Percentiles rank a stretch among this genome's conserved stretches.
These are phyloP conservation scores for Rhagium mordax DNA, from an alignment of 2,888 invertebrate species.

Conservation along the genomic window DNA sequence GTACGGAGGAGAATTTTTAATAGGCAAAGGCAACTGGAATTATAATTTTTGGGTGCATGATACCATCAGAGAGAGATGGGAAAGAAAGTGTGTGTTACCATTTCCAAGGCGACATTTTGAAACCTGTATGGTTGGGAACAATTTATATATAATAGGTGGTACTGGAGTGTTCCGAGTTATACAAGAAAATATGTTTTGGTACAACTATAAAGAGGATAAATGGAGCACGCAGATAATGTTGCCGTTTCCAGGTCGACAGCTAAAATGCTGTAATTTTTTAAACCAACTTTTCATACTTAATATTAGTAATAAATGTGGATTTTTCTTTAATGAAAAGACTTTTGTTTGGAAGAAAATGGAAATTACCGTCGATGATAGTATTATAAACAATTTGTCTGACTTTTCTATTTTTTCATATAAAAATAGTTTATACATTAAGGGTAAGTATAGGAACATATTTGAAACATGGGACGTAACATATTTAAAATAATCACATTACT, in stretches of 20 bases:
- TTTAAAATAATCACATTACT: background rate
- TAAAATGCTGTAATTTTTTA: conserved; percentile 62
- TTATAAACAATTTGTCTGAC: conserved; percentile 46
- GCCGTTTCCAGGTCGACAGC: conserved; percentile 57
- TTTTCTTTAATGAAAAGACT: conserved; percentile 54
- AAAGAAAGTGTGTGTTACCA: conserved; percentile 60
- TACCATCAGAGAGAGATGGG: conserved; percentile 62
- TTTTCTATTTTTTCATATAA: conserved; percentile 59
- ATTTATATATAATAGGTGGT: conserved; percentile 64
- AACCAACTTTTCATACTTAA: conserved; percentile 60
- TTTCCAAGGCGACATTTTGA: conserved; percentile 66
- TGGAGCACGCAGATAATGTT: conserved; percentile 59
- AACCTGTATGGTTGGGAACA: conserved; percentile 61
- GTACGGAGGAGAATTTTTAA: conserved; percentile 64
- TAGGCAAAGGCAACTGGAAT: conserved; percentile 66
- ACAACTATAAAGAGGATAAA: conserved; percentile 60
- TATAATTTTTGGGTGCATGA: conserved; percentile 64
- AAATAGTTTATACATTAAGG: conserved; percentile 60
- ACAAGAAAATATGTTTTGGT: conserved; percentile 64
- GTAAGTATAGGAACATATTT: conserved; percentile 43
- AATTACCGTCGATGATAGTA: conserved; percentile 46
- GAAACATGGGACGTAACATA: background rate
- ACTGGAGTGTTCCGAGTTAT: conserved; percentile 58
- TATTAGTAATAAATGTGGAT: conserved; percentile 56
- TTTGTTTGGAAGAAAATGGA: conserved; percentile 51